Conservation (phyloP, 2,797 vertebrate genomes). For the Zalophus californianus region DNA sequence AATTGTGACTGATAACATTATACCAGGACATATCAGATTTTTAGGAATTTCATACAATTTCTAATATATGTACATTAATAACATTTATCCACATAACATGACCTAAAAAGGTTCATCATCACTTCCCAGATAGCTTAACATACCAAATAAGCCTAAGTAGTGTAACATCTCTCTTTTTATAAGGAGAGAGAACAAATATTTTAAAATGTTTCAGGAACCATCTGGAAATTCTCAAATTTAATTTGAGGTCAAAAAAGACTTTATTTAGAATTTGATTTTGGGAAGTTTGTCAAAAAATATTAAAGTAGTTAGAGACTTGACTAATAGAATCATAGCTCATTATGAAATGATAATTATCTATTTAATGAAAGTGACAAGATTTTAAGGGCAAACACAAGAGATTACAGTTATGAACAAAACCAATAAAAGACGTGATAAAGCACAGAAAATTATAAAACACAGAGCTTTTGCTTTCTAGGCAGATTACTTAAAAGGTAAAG, state of each 20-base stretch:
- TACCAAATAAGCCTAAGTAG: not conserved
- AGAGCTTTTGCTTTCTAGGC: not conserved
- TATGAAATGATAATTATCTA: not conserved
- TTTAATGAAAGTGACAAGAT: not conserved
- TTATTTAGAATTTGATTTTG: not conserved
- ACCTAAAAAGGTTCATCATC: not conserved
- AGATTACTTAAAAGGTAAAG: not conserved
- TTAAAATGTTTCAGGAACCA: not conserved
- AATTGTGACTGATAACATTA: not conserved
- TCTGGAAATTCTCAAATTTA: not conserved
- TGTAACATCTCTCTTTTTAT: not conserved
- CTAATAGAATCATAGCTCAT: not conserved
- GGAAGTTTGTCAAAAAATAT: not conserved
- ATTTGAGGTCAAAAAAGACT: not conserved
- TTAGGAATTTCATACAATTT: not conserved
- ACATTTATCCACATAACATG: not conserved
- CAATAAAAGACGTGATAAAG: not conserved
- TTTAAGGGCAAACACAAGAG: not conserved
- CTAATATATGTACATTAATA: not conserved
- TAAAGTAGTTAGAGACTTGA: not conserved
- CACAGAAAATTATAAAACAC: not conserved
- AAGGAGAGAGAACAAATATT: not conserved
- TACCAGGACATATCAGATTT: not conserved
- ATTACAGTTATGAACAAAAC: not conserved
- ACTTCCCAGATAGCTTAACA: not conserved